Evolutionary conservation across 2,888 invertebrate genomes (phyloP).

Genomic region (Cinara cedri): DNA sequence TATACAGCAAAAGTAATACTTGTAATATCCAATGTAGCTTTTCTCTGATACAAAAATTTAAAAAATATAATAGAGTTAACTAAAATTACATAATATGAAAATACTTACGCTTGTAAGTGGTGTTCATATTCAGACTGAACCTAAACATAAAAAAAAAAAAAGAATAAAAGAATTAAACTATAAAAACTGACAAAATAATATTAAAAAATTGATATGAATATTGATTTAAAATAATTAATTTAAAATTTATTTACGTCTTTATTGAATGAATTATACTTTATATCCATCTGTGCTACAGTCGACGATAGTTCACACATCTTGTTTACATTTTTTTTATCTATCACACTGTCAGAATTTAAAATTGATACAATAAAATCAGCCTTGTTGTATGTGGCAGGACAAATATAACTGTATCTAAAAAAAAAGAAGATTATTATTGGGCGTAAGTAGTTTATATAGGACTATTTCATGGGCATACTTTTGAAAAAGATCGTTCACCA

Average conservation of each 20-base stretch:
- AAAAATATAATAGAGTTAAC: not conserved
- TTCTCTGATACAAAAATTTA: constrained; percentile 9
- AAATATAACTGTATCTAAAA: constrained; percentile 36
- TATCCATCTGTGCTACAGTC: constrained; percentile 27
- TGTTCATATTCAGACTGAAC: constrained; percentile 40
- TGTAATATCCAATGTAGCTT: constrained; percentile 31
- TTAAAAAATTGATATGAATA: no score
- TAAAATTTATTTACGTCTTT: constrained; percentile 24
- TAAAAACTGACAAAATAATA: not conserved
- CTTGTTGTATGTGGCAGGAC: constrained; percentile 37
- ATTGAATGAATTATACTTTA: constrained; percentile 41
- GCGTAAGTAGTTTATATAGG: not conserved
- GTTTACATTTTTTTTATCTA: constrained; percentile 26
- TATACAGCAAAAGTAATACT: constrained; percentile 13
- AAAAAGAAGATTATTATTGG: no score
- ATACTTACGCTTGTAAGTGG: constrained; percentile 47
- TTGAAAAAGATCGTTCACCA: constrained; percentile 49
- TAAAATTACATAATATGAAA: not conserved
- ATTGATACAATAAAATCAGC: constrained; percentile 45
- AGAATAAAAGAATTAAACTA: not conserved
- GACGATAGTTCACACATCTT: constrained; percentile 41
- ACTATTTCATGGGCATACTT: constrained; percentile 21
- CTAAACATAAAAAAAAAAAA: not conserved
- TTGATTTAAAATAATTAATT: constrained; percentile 5
- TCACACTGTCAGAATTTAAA: constrained; percentile 29